These are phyloP conservation scores for Ennomos fuscantarius DNA, from an alignment of 2,888 invertebrate genomes.

Conservation along the genomic window DNA sequence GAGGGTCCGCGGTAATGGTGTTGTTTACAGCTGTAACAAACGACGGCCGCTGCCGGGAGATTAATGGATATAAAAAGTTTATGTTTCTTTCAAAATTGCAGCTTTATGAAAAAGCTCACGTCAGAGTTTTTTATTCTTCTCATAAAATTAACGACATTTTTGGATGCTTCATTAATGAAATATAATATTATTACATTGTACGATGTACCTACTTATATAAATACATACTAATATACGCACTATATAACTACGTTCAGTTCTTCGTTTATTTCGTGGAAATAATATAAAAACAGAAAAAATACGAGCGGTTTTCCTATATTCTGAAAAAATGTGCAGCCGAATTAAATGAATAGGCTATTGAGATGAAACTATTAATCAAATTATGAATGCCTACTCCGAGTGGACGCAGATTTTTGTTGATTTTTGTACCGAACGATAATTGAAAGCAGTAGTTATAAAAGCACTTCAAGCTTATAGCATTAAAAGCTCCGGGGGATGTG, in stretches of 20 bases:
- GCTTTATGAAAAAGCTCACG: constrained; percentile 6
- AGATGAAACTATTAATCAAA: background rate
- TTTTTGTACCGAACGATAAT: constrained; percentile 13
- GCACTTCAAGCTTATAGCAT: constrained; percentile 32
- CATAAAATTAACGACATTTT: constrained; percentile 9
- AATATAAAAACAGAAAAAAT: no score
- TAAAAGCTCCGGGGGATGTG: constrained; percentile 28
- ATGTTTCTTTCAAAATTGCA: constrained; percentile 6
- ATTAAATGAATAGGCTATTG: no score
- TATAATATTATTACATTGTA: no score
- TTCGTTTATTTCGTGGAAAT: no score
- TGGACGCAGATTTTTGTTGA: background rate
- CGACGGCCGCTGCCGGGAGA: background rate
- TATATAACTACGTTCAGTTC: no score
- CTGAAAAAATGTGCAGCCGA: no score
- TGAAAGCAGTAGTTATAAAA: constrained; percentile 31
- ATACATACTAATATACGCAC: no score
- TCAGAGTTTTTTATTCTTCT: background rate
- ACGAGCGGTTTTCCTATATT: no score
- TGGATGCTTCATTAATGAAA: constrained; percentile 6
- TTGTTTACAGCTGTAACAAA: constrained; percentile 11
- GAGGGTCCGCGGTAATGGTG: constrained; percentile 16
- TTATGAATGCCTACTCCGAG: background rate
- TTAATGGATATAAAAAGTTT: constrained; percentile 10
- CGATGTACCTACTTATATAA: no score